Base-by-base conservation (phyloP, 2,888 invertebrate species). In the Cosmia pyralina region DNA sequence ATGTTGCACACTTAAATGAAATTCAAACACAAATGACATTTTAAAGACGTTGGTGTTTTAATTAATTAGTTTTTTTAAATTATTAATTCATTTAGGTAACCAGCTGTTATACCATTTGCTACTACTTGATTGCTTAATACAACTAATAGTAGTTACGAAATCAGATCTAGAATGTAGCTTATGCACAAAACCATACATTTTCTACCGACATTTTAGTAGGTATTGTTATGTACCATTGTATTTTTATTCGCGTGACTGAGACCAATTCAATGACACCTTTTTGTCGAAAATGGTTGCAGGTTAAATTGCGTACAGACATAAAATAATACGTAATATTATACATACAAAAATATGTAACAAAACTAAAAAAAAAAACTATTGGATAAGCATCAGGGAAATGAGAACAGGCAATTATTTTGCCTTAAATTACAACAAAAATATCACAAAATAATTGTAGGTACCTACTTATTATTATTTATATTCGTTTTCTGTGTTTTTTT, bases 211-310 rank as follows among this genome's bases (percentile, higher is more conserved):
- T 53, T 69, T 41, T 65, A 66, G 59, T n/a, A n/a, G n/a, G n/a
- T 55, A 71, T 66, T 57, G 63, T 78, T 74, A 69, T 44, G 62
- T 75, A 69, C 50, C 71, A 77, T 78, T 82, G 77, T 86, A 69
- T 72, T 71, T 73, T 79, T 76, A 82, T 76, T 75, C 71, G 73
- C 85, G 86, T 82, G 78, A 85, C 85, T 78, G 82, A 75, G 52
- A 81, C 85, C 17, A 86, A 87, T 83, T 78, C 82, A 85, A 84
- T 81, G 87, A 83, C 82, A 87, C 71, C 73, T 69, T 85, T 85
- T 83, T 82, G 75, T 81, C 60, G 60, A 75, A 82, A 86, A 74
- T 72, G 48, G 58, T 76, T 63, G 71, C 72, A 69, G 34, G 34
- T 41, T 60, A 28, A 72, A 82, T 71, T 80, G 77, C 59, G 57